Evolutionary conservation across 1,140 invertebrate species (phyloP).

Genomic region (Chlorops oryzae): DNA sequence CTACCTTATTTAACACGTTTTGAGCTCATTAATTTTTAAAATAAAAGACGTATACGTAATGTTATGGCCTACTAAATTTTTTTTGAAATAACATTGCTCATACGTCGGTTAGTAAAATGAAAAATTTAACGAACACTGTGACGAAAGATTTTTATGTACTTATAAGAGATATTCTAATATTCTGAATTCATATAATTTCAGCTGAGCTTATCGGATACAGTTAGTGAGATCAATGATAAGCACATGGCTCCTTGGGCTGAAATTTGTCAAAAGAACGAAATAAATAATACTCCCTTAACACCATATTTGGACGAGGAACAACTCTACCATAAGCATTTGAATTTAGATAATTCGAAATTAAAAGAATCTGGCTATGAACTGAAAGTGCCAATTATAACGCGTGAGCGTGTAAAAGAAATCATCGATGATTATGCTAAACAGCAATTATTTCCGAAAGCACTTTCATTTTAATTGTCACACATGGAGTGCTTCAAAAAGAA

Average conservation of each 20-base stretch:
- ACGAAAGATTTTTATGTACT: background rate
- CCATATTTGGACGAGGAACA: conserved; percentile 79
- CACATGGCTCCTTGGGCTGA: conserved; percentile 86
- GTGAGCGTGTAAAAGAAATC: conserved; percentile 56
- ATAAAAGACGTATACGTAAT: too few species aligned
- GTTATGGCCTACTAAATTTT: background rate
- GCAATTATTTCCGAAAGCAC: conserved; percentile 40
- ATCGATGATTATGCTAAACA: conserved; percentile 41
- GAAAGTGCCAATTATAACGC: conserved; percentile 56
- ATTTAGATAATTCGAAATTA: conserved; percentile 67
- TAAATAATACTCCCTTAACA: conserved; percentile 78
- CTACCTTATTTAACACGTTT: too few species aligned
- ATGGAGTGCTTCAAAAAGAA: too few species aligned
- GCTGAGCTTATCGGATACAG: conserved; percentile 66
- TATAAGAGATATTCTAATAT: background rate
- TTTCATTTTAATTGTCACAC: conserved; percentile 32
- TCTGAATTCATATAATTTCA: conserved; percentile 42
- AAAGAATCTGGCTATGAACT: conserved; percentile 54
- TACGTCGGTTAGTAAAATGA: conserved; percentile 1
- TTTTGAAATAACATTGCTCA: conserved; percentile 5
- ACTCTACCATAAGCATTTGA: conserved; percentile 71
- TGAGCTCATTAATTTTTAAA: too few species aligned
- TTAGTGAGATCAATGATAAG: conserved; percentile 87
- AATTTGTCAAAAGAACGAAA: conserved; percentile 66
- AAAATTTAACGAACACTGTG: background rate